Base-by-base conservation (phyloP, 2,113 vertebrate genomes). In the Anhinga anhinga region DNA sequence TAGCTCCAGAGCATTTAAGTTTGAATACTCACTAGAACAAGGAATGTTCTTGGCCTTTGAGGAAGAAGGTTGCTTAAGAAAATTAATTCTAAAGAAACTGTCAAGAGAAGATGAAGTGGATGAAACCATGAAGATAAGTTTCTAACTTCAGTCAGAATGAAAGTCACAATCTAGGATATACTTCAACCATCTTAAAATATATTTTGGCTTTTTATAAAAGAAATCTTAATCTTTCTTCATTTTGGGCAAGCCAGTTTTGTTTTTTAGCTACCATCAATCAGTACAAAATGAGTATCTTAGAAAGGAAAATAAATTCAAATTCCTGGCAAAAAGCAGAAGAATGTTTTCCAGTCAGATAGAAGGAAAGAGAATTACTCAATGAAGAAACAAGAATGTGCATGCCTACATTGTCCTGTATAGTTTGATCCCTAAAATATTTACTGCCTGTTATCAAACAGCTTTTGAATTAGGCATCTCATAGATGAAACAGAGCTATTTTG, bases 11-110 rank as follows among this genome's bases (percentile, higher is more conserved):
- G 96, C 95, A 11, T 98, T 96, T 32, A 96, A 95, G 15, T 98
- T 98, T 90, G 98, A 98, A 44, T 98, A 97, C 65, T 98, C 98
- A 1, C 80, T 98, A 58, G 96, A 98, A 50, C 17, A 17, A 84
- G 97, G 97, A 16, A 95, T 98, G 93, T 98, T 97, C 92, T 73
- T 98, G 88, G 98, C 98, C 82, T 98, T 97, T 96, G 27, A 97
- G 82, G 67, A 95, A 36, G 95, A 97, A 45, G 80, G 88, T 3
- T 59, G 3, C n/a, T 62, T 74, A 70, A 97, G 90, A 61, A 98
- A 94, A 93, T 91, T 98, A 47, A 94, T 88, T 78, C 93, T 98
- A 30, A 98, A 98, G 74, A 98, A 97, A 89, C 7, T 91, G 34
- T n/a, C 89, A 3, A 63, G 49, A 49, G 71, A 92, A 58, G 82